A percentile compares a stretch with the other conserved stretches of the same genome.
phyloP scores from a whole-genome alignment of 2,113 vertebrate species.

The Onychorhynchus coronatus region DNA sequence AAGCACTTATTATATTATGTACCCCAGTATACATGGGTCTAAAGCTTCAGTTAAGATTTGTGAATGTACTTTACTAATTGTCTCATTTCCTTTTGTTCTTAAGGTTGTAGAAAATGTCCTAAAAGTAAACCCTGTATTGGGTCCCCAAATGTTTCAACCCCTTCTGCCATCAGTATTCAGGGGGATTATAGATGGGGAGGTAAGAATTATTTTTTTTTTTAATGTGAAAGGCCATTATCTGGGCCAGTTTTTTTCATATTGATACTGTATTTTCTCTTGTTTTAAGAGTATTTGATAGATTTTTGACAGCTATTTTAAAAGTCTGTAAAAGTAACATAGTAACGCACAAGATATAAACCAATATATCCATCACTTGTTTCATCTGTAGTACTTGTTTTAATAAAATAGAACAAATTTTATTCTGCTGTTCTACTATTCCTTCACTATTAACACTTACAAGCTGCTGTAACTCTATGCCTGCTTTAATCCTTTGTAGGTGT shows the following conservation, averaged over 20 bases:
- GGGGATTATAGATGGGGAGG: conserved; percentile 92
- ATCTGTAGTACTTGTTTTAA: background rate
- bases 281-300: background rate
- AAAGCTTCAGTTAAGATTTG: background rate
- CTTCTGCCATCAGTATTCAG: conserved; percentile 87
- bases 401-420: background rate
- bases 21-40: background rate
- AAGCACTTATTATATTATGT: background rate
- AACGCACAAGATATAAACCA: background rate
- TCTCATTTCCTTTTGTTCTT: conserved; percentile 46
- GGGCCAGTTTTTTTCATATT: background rate
- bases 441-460: background rate
- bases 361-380: background rate
- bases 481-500: background rate
- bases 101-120: conserved; percentile 95
- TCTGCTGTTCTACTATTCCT: background rate
- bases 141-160: conserved; percentile 90
- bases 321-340: background rate
- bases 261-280: background rate
- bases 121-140: conserved; percentile 88
- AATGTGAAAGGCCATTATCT: background rate
- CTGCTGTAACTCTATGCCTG: background rate
- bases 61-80: background rate
- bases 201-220: conserved; percentile 75
- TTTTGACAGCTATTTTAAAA: background rate